phyloP scores from a whole-genome alignment of 2,113 vertebrate species.

The Ptilonorhynchus violaceus region DNA sequence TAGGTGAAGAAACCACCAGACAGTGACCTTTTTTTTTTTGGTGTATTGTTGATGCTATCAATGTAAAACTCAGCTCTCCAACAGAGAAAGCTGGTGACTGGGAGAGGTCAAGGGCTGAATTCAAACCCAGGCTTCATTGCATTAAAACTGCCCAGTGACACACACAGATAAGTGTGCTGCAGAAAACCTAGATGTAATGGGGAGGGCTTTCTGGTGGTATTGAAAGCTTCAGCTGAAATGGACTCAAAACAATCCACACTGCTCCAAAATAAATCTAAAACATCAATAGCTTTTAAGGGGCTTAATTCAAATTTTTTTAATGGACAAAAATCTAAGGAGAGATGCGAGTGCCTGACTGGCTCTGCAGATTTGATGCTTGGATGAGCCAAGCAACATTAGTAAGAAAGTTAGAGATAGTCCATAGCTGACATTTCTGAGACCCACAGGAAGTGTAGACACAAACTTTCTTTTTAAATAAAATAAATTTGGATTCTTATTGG shows the following conservation, averaged over 20 bases:
- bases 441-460: not conserved
- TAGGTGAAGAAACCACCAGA: not conserved
- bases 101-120: not conserved
- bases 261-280: not conserved
- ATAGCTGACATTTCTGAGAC: not conserved
- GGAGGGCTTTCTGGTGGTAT: not conserved
- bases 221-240: not conserved
- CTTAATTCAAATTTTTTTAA: not conserved
- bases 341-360: rapidly evolving
- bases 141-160: not conserved
- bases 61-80: not conserved
- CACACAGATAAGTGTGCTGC: not conserved
- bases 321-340: not conserved
- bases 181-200: not conserved
- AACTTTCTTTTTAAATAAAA: not conserved
- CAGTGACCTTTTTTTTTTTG: not conserved
- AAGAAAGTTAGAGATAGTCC: not conserved
- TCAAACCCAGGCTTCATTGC: not conserved
- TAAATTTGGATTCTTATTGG: not conserved
- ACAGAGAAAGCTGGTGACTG: not conserved
- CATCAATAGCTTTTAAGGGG: not conserved
- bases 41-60: not conserved
- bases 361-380: not conserved
- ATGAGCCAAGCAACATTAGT: not conserved
- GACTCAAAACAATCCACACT: not conserved